Percentiles rank a stretch among this genome's conserved stretches.
phyloP scores from a whole-genome alignment of 2,797 vertebrate species.

The Leucoraja ocellata region DNA sequence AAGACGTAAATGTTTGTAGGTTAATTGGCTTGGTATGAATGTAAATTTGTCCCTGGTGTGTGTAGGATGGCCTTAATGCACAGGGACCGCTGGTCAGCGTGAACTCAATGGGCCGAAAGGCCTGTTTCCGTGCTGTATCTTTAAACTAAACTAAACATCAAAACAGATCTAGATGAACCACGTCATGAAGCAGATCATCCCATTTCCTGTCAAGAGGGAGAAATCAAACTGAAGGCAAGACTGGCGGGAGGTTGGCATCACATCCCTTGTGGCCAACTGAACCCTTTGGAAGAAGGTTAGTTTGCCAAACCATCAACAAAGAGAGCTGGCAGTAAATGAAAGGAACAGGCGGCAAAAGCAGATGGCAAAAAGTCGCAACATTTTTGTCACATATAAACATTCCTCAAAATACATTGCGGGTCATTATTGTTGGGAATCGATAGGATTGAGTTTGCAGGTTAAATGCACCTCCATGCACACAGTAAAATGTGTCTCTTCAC shows the following conservation, averaged over 20 bases:
- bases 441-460: not conserved
- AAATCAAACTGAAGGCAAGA: not conserved
- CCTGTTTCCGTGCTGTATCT: too few species aligned
- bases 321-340: too few species aligned
- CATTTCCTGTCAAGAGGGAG: not conserved
- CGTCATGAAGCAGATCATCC: not conserved
- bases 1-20: too few species aligned
- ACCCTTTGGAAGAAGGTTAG: not conserved
- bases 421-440: not conserved
- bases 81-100: too few species aligned
- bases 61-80: too few species aligned
- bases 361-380: not conserved
- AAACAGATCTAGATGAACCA: not conserved
- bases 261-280: not conserved
- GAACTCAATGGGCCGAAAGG: too few species aligned
- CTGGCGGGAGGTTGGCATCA: not conserved
- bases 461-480: not conserved
- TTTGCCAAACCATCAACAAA: not conserved
- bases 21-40: too few species aligned
- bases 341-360: not conserved
- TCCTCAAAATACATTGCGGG: not conserved
- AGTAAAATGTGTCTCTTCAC: not conserved
- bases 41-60: too few species aligned
- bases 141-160: not conserved
- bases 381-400: not conserved